Conservation (phyloP, 1,140 invertebrate genomes). For the Drosophila kohkoa region DNA sequence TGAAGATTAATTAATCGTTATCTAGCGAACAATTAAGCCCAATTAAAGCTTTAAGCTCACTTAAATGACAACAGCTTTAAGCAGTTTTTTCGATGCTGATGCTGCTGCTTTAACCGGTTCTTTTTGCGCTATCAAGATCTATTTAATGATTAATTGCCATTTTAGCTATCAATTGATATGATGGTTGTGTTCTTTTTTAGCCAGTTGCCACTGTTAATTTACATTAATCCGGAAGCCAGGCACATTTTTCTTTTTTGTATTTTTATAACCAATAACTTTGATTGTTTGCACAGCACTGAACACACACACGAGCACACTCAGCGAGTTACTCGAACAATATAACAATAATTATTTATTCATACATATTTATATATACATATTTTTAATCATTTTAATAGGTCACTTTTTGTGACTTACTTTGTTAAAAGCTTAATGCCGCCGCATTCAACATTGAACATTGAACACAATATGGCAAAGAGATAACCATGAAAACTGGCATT, state of each 20-base stretch:
- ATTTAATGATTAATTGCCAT: neutral
- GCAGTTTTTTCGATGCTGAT: neutral
- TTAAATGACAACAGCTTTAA: slow-evolving; percentile 1
- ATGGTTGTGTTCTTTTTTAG: neutral
- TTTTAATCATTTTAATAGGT: slow-evolving; percentile 79
- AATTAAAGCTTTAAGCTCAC: neutral
- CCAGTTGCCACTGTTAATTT: slow-evolving; percentile 56
- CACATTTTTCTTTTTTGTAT: slow-evolving; percentile 26
- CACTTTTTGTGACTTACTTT: slow-evolving; percentile 60
- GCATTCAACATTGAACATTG: slow-evolving; percentile 36
- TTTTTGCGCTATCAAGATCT: neutral
- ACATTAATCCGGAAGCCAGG: slow-evolving; percentile 57
- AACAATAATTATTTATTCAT: slow-evolving; percentile 8
- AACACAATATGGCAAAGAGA: slow-evolving; percentile 36
- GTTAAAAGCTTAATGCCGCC: slow-evolving; percentile 63
- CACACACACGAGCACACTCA: slow-evolving; percentile 5
- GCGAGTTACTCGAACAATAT: neutral
- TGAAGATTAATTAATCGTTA: slow-evolving; percentile 3
- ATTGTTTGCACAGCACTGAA: slow-evolving; percentile 64
- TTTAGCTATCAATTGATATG: neutral
- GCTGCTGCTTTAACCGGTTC: neutral
- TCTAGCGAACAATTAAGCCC: slow-evolving; percentile 1
- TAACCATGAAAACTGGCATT: slow-evolving; percentile 13
- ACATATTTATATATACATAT: slow-evolving; percentile 12
- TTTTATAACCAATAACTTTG: slow-evolving; percentile 58